A percentile compares a stretch with the other conserved stretches of the same genome.
These are phyloP conservation scores for Stomatorhinus walkeri DNA, from an alignment of 2,797 vertebrate species.

Conservation along the genomic window DNA sequence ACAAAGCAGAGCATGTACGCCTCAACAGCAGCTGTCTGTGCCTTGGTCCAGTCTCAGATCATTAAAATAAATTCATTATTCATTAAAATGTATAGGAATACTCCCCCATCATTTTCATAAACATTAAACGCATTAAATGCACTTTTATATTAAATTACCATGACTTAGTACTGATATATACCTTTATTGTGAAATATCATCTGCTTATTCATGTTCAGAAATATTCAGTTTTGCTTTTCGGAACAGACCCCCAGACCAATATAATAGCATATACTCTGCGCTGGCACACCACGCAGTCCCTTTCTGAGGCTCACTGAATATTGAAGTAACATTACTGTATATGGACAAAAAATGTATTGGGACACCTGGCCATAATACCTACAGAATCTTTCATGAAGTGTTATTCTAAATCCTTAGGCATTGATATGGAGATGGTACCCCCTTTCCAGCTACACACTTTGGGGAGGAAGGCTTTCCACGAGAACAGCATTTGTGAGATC, in stretches of 20 bases:
- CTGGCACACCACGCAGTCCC: not conserved
- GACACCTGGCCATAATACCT: not conserved
- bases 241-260: not conserved
- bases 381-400: not conserved
- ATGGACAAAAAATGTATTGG: not conserved
- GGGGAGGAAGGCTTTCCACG: not conserved
- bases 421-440: not conserved
- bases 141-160: not conserved
- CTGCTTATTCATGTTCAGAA: not conserved
- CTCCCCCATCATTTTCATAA: not conserved
- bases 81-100: not conserved
- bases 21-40: not conserved
- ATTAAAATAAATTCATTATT: not conserved
- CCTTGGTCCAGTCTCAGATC: not conserved
- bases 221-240: not conserved
- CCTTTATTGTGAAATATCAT: not conserved
- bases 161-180: not conserved
- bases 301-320: not conserved
- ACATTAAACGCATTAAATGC: not conserved
- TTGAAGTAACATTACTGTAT: not conserved
- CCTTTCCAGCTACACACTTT: not conserved
- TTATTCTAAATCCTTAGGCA: not conserved
- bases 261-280: not conserved
- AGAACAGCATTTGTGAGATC: not conserved
- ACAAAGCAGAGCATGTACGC: not conserved